These are phyloP conservation scores for Phyllostomus discolor DNA, from an alignment of 2,113 vertebrate species.

Conservation along the genomic window DNA sequence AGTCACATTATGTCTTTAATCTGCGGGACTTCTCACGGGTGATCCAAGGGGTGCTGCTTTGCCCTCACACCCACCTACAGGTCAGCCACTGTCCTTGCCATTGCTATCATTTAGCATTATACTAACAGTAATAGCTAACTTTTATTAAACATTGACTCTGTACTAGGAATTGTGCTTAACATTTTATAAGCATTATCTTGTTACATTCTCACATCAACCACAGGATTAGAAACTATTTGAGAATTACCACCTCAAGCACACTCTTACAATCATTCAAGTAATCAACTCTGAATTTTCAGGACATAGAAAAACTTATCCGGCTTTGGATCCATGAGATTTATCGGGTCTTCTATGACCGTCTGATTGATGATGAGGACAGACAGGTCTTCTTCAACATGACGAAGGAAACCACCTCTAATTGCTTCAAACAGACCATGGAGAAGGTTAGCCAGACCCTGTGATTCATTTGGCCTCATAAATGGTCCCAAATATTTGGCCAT, in stretches of 20 bases:
- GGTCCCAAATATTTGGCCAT: not conserved
- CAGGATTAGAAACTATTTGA: not conserved
- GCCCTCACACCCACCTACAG: conserved; percentile 90
- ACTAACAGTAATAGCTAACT: not conserved
- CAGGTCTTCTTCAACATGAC: conserved; percentile 89
- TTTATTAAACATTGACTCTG: not conserved
- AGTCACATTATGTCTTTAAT: conserved; percentile 96
- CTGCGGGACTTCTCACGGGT: conserved; percentile 92
- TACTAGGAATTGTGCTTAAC: not conserved
- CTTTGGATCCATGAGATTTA: conserved; percentile 97
- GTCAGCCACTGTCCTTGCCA: conserved; percentile 72
- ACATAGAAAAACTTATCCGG: conserved; percentile 90
- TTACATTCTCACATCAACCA: not conserved
- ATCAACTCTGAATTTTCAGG: conserved; percentile 79
- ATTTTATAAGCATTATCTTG: not conserved
- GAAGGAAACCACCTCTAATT: conserved; percentile 84
- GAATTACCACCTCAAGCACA: not conserved
- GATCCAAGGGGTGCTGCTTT: conserved; percentile 90
- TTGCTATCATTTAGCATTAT: not conserved
- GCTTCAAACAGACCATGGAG: conserved; percentile 88
- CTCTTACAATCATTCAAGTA: not conserved
- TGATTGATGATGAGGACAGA: conserved; percentile 88
- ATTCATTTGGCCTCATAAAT: not conserved
- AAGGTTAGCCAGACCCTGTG: conserved; percentile 80
- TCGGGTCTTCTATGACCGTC: conserved; percentile 93